These are phyloP conservation scores for Acrocephalus kingi DNA, from an alignment of 2,113 vertebrate genomes.

Conservation along the genomic window DNA sequence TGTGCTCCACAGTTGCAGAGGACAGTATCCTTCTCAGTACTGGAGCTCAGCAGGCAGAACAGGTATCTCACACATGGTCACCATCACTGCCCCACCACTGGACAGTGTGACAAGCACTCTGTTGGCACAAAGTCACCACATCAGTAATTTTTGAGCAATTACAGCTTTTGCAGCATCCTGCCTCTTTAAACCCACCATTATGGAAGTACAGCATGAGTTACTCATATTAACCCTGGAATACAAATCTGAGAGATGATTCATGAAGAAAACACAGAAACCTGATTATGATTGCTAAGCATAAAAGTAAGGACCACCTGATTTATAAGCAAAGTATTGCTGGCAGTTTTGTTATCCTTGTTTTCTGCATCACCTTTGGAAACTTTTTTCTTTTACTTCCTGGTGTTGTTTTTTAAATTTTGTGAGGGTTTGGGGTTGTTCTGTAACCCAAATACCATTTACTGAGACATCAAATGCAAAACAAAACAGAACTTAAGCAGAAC, in stretches of 20 bases:
- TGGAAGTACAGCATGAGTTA: not conserved
- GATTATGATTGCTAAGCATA: not conserved
- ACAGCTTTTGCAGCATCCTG: not conserved
- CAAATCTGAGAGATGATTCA: not conserved
- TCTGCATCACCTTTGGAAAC: not conserved
- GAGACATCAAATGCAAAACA: not conserved
- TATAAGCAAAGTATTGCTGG: not conserved
- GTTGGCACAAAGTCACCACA: not conserved
- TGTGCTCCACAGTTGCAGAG: not conserved
- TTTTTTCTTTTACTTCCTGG: not conserved
- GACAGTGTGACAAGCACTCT: not conserved
- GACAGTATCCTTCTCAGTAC: not conserved
- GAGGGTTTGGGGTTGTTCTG: not conserved
- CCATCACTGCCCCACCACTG: not conserved
- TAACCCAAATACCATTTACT: not conserved
- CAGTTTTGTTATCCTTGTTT: not conserved
- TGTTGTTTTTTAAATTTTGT: not conserved
- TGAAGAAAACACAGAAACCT: not conserved
- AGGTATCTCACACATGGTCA: fast-evolving
- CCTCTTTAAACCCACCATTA: not conserved
- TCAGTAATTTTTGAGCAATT: not conserved
- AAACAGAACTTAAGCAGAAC: not conserved
- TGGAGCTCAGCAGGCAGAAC: not conserved
- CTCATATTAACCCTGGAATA: not conserved
- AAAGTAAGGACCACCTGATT: not conserved